Conservation (phyloP, 2,797 vertebrate species). For the Pachyuromys duprasi region DNA sequence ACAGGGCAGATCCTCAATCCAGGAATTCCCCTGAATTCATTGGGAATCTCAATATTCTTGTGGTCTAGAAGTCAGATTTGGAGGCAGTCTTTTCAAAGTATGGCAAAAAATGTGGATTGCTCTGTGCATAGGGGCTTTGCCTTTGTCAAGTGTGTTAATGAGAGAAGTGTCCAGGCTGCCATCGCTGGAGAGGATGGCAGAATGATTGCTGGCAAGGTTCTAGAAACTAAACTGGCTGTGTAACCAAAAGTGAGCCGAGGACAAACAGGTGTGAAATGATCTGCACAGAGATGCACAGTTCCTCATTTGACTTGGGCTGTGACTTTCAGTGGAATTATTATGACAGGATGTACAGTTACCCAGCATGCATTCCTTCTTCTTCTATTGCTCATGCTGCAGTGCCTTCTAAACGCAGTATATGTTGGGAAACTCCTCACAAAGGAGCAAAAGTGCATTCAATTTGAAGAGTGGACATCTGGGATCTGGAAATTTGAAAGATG, state of each 20-base stretch:
- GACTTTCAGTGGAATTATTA: neutral
- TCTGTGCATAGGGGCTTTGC: neutral
- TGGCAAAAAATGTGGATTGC: neutral
- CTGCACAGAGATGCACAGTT: conserved; percentile 95
- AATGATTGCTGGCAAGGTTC: neutral
- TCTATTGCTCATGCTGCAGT: neutral
- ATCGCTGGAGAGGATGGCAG: neutral
- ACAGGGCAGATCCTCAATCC: neutral
- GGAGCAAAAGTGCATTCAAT: neutral
- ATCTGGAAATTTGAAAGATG: conserved; percentile 87
- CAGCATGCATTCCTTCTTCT: neutral
- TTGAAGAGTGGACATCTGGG: neutral
- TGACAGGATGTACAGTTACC: neutral
- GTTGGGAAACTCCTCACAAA: neutral
- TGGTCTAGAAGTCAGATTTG: neutral
- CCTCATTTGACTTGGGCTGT: neutral
- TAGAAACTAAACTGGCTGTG: conserved; percentile 90
- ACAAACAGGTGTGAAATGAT: conserved; percentile 92
- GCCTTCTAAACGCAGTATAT: neutral
- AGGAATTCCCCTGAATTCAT: neutral
- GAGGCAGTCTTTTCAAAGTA: neutral
- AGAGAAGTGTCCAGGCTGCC: neutral
- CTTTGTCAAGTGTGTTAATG: neutral
- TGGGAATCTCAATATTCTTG: neutral
- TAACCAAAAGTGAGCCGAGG: conserved; percentile 94